These are phyloP conservation scores for Nemoura dubitans DNA, from an alignment of 2,888 invertebrate species.

Conservation along the genomic window DNA sequence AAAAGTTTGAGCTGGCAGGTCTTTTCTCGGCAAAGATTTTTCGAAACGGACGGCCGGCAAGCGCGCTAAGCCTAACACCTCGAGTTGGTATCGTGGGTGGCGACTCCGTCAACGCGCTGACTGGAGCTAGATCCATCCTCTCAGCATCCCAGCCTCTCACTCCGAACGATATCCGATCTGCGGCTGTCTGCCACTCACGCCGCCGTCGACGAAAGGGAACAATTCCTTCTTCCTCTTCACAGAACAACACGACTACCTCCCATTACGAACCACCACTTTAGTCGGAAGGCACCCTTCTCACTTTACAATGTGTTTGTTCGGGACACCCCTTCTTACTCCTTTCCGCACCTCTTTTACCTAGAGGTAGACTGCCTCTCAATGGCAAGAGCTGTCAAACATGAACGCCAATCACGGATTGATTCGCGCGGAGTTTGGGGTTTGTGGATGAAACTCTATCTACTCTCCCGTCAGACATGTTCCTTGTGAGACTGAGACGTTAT, in stretches of 20 bases:
- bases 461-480: background rate
- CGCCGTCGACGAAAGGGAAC: slow-evolving; percentile 17
- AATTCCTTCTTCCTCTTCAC: slow-evolving; percentile 30
- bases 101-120: background rate
- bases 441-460: slow-evolving; percentile 7
- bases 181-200: slow-evolving; percentile 10
- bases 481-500: background rate
- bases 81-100: background rate
- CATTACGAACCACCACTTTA: slow-evolving; percentile 34
- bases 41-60: background rate
- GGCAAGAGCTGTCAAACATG: slow-evolving; percentile 25
- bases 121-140: background rate
- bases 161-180: slow-evolving; percentile 21
- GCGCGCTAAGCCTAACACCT: background rate
- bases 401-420: slow-evolving; percentile 16
- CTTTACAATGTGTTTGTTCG: slow-evolving; percentile 36
- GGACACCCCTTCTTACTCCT: background rate
- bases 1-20: background rate
- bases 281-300: slow-evolving; percentile 8
- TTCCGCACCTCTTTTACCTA: background rate
- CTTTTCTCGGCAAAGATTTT: background rate
- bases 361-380: background rate
- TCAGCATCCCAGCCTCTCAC: background rate
- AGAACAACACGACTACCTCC: slow-evolving; percentile 36
- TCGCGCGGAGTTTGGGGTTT: background rate